Evolutionary conservation across 2,113 vertebrate species (phyloP), one percentile per base, ranked within the genome.

Genomic region (Pachypanchax playfairii): DNA sequence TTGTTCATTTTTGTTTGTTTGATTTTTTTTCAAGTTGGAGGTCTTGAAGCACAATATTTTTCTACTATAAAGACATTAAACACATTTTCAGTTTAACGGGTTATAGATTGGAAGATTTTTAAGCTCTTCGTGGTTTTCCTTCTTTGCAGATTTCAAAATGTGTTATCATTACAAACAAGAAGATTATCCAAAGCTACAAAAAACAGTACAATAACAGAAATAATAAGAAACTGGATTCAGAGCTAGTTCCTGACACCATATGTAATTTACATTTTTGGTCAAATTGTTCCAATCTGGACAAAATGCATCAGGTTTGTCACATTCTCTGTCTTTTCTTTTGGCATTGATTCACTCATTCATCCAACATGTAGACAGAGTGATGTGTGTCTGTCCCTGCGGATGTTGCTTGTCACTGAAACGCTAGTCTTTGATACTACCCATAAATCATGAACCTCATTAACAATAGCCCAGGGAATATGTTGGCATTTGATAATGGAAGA

Each of bases 341-440:
- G 41, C 65, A 55, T 14, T 62, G 48, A 39, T 51, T 73, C 57
- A 31, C 39, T 67, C 31, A 57, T 70, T 65, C 31, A 54, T 25
- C 13, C 64, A 31, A 63, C 36, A 41, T 48, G 20, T 1, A 28
- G 17, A 20, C 41, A 36, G 24, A 49, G 11, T 8, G 10, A 41
- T 75, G 56, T 28, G 20, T 62, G 56, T 69, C 44, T 62, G 54
- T 36, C 26, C 84, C 70, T 75, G 29, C 26, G 80, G 84, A 83
- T 79, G 73, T 75, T 79, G 71, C 48, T 52, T 76, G 80, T 82
- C 77, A 86, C 66, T 78, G 75, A 85, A 89, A 83, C 80, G 85
- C 86, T 92, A 75, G 82, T 85, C 65, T 83, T 50, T 87, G 67
- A 83, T 85, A 82, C 80, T 86, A 72, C 74, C 75, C 81, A 89